Conservation (phyloP, 37 sponge, comb jelly and placozoan species). For the Ianthella basta region DNA sequence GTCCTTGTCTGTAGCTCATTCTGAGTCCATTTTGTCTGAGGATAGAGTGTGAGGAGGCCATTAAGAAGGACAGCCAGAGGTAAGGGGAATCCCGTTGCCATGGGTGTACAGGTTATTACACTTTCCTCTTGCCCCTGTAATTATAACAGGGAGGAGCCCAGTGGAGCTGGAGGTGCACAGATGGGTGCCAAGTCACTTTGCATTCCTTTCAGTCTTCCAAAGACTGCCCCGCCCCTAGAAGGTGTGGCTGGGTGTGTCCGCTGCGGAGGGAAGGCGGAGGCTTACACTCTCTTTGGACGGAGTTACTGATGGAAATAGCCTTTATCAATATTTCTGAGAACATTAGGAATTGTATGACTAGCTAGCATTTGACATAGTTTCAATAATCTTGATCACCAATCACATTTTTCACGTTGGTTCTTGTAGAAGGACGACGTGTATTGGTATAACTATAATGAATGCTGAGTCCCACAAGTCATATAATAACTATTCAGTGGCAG, state of each 20-base stretch:
- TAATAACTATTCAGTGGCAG: too few relatives aligned
- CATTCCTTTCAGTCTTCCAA: conserved; percentile 93
- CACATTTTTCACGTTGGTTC: too few relatives aligned
- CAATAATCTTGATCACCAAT: too few relatives aligned
- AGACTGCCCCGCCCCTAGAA: conserved; percentile 30
- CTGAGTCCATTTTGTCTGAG: conserved; percentile 94
- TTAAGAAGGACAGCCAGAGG: conserved; percentile 94
- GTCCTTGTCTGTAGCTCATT: conserved; percentile 73
- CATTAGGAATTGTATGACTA: too few relatives aligned
- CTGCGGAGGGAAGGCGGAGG: conserved; percentile 70
- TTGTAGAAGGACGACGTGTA: too few relatives aligned
- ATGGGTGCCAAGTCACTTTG: conserved; percentile 99
- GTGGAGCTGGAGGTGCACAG: conserved; percentile 86
- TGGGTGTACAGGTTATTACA: background rate
- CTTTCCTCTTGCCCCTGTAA: background rate
- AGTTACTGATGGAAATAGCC: conserved; percentile 72
- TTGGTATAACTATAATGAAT: too few relatives aligned
- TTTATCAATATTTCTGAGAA: conserved; percentile 11
- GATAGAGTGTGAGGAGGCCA: conserved; percentile 82
- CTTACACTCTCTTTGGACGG: conserved; percentile 95
- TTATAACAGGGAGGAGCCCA: conserved; percentile 50
- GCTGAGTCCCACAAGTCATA: too few relatives aligned
- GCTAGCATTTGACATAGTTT: too few relatives aligned
- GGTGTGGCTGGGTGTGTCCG: conserved; percentile 68
- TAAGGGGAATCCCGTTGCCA: background rate